Evolutionary conservation across 2,888 invertebrate genomes (phyloP).

Genomic region (Catocala nupta): DNA sequence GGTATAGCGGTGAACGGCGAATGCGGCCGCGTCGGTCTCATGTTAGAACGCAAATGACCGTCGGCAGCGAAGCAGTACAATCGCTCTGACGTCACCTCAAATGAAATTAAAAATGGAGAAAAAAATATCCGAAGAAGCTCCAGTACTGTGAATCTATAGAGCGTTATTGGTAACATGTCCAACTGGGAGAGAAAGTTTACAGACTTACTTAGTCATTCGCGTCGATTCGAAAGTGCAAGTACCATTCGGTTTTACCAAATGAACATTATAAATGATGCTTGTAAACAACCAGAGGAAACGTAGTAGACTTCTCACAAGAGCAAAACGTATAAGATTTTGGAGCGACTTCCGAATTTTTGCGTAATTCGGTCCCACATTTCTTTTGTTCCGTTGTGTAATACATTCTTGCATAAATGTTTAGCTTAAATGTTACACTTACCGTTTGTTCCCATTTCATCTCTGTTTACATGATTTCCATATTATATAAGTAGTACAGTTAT

Average conservation of each 20-base stretch:
- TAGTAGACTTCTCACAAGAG: constrained; percentile 17
- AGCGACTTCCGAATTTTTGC: constrained; percentile 51
- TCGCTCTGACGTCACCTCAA: constrained; percentile 71
- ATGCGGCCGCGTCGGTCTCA: constrained; percentile 71
- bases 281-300: constrained; percentile 35
- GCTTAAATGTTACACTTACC: constrained; percentile 38
- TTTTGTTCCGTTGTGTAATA: constrained; percentile 44
- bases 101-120: constrained; percentile 76
- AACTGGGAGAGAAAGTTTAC: constrained; percentile 69
- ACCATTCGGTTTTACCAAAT: constrained; percentile 50
- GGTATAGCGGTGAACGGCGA: constrained; percentile 50
- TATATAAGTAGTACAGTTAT: constrained; percentile 31
- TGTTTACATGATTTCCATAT: constrained; percentile 36
- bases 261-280: constrained; percentile 42
- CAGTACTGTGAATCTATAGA: constrained; percentile 68
- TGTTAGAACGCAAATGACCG: constrained; percentile 78
- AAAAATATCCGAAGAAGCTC: constrained; percentile 65
- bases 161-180: constrained; percentile 66
- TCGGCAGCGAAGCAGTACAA: constrained; percentile 70
- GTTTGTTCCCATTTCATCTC: constrained; percentile 43
- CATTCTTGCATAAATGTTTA: constrained; percentile 49
- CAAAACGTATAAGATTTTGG: constrained; percentile 18
- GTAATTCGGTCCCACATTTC: constrained; percentile 43
- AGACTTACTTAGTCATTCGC: constrained; percentile 64
- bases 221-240: constrained; percentile 81